Conservation (phyloP, 2,888 invertebrate species). For the Aleiodes alternator region DNA sequence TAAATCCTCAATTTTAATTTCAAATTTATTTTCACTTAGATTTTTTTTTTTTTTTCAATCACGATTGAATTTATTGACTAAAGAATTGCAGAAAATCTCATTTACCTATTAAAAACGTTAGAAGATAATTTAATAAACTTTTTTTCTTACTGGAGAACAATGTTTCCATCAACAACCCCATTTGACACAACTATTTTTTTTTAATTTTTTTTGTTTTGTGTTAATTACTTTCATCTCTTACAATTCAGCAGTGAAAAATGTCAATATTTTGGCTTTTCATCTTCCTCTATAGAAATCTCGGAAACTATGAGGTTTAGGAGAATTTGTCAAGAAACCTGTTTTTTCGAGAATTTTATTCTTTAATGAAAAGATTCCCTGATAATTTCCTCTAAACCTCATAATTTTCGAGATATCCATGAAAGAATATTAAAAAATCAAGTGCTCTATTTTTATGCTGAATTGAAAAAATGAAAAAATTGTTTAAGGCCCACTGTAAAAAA, state of each 20-base stretch:
- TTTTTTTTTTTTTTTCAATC: slow-evolving; percentile 42
- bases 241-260: neutral
- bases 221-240: neutral
- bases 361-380: neutral
- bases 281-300: too few relatives aligned
- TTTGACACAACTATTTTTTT: slow-evolving; percentile 10
- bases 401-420: neutral
- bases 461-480: slow-evolving; percentile 15
- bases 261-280: neutral
- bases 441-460: neutral
- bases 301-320: too few relatives aligned
- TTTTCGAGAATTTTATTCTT: too few relatives aligned
- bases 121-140: slow-evolving; percentile 33
- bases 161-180: slow-evolving; percentile 24
- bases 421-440: neutral
- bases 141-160: slow-evolving; percentile 29
- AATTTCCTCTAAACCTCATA: neutral
- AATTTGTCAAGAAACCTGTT: too few relatives aligned
- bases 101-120: slow-evolving; percentile 5
- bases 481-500: slow-evolving; percentile 26
- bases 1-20: slow-evolving; percentile 26
- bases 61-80: slow-evolving; percentile 43
- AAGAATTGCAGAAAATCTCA: slow-evolving; percentile 1
- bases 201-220: neutral
- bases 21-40: neutral